These are phyloP conservation scores for Caracal caracal DNA, from an alignment of 2,113 vertebrate genomes.

Conservation along the genomic window DNA sequence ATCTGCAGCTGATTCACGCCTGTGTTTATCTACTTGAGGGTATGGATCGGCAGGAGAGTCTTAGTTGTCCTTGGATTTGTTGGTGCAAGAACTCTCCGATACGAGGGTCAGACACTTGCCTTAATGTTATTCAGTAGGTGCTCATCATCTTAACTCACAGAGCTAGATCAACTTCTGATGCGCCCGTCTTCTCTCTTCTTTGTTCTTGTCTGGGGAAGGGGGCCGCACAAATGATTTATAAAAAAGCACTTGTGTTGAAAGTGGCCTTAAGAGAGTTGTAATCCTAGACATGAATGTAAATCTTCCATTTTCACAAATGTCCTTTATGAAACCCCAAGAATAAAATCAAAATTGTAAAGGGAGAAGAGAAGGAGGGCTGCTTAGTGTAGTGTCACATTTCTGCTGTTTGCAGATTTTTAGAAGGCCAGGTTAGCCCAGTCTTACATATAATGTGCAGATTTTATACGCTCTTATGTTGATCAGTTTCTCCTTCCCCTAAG, in stretches of 20 bases:
- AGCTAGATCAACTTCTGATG: not conserved
- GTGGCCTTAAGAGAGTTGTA: conserved; percentile 24
- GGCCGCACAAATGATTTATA: not conserved
- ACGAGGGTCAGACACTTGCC: not conserved
- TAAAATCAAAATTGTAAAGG: conserved; percentile 44
- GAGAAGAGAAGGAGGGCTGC: not conserved
- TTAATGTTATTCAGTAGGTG: conserved; percentile 40
- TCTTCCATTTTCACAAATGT: conserved; percentile 37
- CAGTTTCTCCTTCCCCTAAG: not conserved
- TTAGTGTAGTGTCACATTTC: not conserved
- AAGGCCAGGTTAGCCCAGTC: not conserved
- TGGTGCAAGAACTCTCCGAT: not conserved
- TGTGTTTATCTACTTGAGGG: not conserved
- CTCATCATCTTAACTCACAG: not conserved
- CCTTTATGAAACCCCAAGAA: conserved; percentile 21
- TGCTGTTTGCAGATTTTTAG: not conserved
- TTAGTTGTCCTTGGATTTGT: conserved; percentile 1
- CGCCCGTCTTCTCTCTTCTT: not conserved
- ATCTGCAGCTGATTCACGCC: not conserved
- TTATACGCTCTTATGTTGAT: not conserved
- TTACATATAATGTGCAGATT: not conserved
- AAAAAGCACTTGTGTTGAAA: conserved; percentile 40
- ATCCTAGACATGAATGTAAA: not conserved
- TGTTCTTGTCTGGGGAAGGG: conserved; percentile 40
- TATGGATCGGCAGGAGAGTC: not conserved